Conservation (phyloP, 2,888 invertebrate genomes). For the Lithodes maja region DNA sequence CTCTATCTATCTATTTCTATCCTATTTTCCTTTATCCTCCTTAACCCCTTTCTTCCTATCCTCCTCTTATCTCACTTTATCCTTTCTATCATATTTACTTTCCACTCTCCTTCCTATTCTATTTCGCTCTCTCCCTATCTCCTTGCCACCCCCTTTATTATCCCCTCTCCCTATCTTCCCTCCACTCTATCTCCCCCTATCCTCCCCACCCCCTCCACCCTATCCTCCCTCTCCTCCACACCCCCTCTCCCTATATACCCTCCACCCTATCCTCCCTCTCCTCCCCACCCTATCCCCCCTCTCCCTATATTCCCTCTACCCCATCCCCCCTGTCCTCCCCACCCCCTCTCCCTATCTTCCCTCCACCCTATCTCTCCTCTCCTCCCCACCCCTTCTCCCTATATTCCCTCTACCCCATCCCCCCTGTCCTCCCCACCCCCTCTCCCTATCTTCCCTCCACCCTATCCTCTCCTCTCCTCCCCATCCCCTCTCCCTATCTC, state of each 20-base stretch:
- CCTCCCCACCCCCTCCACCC: background rate
- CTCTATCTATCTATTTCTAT: background rate
- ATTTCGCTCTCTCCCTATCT: background rate
- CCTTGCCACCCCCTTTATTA: background rate
- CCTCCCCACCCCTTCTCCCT: background rate
- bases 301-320: background rate
- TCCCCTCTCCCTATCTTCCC: background rate
- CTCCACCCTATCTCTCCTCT: background rate
- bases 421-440: background rate
- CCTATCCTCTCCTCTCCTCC: background rate
- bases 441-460: background rate
- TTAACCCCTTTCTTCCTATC: background rate
- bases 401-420: background rate
- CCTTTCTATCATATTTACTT: background rate
- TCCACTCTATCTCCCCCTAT: background rate
- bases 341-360: background rate
- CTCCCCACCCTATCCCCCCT: background rate
- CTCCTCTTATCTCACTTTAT: background rate
- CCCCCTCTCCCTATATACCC: background rate
- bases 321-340: too few relatives aligned
- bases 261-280: background rate
- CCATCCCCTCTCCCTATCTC: background rate
- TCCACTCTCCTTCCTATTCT: background rate
- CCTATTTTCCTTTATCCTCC: background rate
- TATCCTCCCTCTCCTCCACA: too few relatives aligned